Evolutionary conservation across 2,888 invertebrate genomes (phyloP), one percentile per base, ranked within the genome.

Genomic region (Marasmarcha lunaedactyla): DNA sequence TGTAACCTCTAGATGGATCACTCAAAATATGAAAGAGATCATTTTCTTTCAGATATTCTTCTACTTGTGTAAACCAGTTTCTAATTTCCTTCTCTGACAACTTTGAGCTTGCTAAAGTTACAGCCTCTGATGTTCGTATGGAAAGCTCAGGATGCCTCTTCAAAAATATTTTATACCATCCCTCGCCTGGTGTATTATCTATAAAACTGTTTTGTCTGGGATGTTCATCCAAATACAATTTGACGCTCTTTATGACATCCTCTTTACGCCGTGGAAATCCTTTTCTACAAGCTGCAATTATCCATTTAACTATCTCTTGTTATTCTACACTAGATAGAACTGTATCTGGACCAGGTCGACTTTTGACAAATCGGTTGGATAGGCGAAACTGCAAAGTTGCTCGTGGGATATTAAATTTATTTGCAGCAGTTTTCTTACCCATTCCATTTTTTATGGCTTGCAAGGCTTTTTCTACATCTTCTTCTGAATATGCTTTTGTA

Each of bases 171-270:
- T 40, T 39, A 33, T 30, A 49, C 53, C 48, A 54, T 42, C 45
- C 47, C 42, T 41, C 39, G 11, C 48, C 49, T 36, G 14, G 5
- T 34, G 30, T 38, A 34, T 10, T 35, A 33, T 48, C 36, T 52
- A 43, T 26, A 58, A 41, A 46, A 60, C 60, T 1, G 54, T 34
- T 45, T 10, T 40, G 14, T 35, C 44, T 41, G 25, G 35, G 35
- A 9, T 33, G 14, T 14, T 49, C 38, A 35, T 45, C 37, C 35
- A 50, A 20, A 42, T 54, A 66, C 48, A 38, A 10, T 50, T 38
- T 43, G 49, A 62, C 49, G 50, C 52, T 51, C 46, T 44, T 42
- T 47, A 45, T 46, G 15, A 30, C 26, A 20, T 20, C 20, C 20
- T 20, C 20, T 46, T 46, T 46, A 37, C 46, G 42, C 37, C 46